Conservation (phyloP, 2,113 vertebrate species). For the Manacus vitellinus region DNA sequence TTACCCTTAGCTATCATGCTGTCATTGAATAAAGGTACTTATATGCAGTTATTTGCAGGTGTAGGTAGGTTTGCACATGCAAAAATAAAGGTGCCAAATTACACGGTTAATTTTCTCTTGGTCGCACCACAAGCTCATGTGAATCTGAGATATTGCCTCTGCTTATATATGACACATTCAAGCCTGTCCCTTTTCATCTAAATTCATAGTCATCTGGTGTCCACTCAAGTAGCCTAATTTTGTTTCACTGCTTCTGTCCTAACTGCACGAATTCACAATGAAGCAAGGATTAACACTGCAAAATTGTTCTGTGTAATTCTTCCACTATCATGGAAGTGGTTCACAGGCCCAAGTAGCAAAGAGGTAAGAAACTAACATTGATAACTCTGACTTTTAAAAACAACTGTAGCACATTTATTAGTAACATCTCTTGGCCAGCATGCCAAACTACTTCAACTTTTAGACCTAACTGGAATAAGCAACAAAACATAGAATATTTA, state of each 20-base stretch:
- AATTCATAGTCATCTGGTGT: not conserved
- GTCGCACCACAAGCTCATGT: not conserved
- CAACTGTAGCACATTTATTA: not conserved
- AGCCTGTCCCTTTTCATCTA: not conserved
- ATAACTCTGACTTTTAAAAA: not conserved
- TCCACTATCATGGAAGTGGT: not conserved
- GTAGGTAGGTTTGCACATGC: not conserved
- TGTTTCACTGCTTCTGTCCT: not conserved
- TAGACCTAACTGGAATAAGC: not conserved
- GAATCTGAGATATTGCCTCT: not conserved
- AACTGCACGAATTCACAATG: not conserved
- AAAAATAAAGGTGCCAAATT: not conserved
- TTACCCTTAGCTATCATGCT: not conserved
- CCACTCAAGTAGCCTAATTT: not conserved
- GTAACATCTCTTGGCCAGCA: not conserved
- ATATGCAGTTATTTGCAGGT: not conserved
- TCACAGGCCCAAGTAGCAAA: not conserved
- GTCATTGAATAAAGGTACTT: not conserved
- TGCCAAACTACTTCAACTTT: not conserved
- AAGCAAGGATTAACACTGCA: not conserved
- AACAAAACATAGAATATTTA: not conserved
- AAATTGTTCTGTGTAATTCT: not conserved
- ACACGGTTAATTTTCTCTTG: accelerated
- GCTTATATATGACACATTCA: not conserved
- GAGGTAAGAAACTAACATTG: not conserved